A percentile compares a stretch with the other conserved stretches of the same genome.
Conservation (phyloP, 2,113 vertebrate species). For the Trematocara zebra region DNA sequence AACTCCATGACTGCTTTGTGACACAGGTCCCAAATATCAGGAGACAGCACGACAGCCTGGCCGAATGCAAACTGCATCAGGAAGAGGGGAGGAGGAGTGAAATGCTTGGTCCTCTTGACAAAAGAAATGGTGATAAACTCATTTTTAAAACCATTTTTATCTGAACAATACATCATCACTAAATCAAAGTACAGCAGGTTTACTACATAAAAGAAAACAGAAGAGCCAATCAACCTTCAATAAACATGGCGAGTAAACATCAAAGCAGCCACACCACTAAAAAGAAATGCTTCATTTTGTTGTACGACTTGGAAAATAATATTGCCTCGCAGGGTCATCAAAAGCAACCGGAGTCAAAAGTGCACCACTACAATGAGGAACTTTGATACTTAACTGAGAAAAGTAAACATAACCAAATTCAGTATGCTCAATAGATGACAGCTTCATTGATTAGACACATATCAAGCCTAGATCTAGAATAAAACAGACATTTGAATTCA, state of each 20-base stretch:
- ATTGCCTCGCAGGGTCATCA: slow-evolving; percentile 5
- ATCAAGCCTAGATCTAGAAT: not conserved
- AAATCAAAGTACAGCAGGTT: slow-evolving; percentile 53
- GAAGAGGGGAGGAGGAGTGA: not conserved
- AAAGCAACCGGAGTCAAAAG: slow-evolving; percentile 39
- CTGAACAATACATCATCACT: slow-evolving; percentile 51
- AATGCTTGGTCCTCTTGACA: slow-evolving; percentile 58
- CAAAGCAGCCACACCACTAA: slow-evolving; percentile 33
- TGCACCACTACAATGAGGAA: slow-evolving; percentile 40
- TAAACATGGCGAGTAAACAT: slow-evolving; percentile 20
- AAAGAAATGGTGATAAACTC: slow-evolving; percentile 6
- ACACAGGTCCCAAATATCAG: slow-evolving; percentile 16
- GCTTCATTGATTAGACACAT: slow-evolving; percentile 28
- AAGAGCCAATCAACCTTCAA: slow-evolving; percentile 23
- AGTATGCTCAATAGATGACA: not conserved
- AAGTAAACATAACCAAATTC: slow-evolving; percentile 5
- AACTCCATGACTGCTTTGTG: not conserved
- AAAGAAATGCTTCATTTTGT: slow-evolving; percentile 20
- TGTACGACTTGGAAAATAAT: slow-evolving; percentile 24
- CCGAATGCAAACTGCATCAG: slow-evolving; percentile 22
- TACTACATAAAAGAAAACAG: slow-evolving; percentile 13
- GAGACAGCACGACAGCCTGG: slow-evolving; percentile 29
- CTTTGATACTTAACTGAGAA: not conserved
- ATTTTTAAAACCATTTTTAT: slow-evolving; percentile 6
- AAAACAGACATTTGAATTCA: not conserved